phyloP scores from a whole-genome alignment of 2,797 vertebrate genomes.

The Steatocranus sp. region DNA sequence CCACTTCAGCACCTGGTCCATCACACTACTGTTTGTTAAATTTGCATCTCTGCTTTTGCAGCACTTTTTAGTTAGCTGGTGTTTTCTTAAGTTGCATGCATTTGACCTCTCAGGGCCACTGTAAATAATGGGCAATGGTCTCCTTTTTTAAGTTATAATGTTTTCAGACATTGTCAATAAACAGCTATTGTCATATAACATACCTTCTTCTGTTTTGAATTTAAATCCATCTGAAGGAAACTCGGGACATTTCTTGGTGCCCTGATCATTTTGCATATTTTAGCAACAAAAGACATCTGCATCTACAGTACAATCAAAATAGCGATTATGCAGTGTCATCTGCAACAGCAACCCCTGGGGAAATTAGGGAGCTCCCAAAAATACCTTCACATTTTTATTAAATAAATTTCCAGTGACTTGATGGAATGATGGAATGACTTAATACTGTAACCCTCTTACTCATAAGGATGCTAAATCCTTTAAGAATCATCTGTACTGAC shows the following conservation, averaged over 20 bases:
- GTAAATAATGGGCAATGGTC: background rate
- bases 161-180: background rate
- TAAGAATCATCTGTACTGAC: slow-evolving; percentile 5
- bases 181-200: background rate
- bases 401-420: background rate
- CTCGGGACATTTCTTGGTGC: accelerated
- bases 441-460: slow-evolving; percentile 12
- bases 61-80: background rate
- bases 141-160: background rate
- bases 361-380: background rate
- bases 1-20: background rate
- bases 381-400: background rate
- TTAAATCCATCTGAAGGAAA: background rate
- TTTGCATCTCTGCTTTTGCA: background rate
- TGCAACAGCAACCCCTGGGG: accelerated
- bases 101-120: background rate
- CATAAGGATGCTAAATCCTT: slow-evolving; percentile 34
- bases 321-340: background rate
- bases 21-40: accelerated
- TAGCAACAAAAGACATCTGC: background rate
- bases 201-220: background rate
- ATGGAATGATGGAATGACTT: background rate
- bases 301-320: background rate
- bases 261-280: background rate
- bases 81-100: background rate